A percentile compares a stretch with the other conserved stretches of the same genome.
phyloP scores from a whole-genome alignment of 1,140 invertebrate genomes.

The Drosophila melanica region DNA sequence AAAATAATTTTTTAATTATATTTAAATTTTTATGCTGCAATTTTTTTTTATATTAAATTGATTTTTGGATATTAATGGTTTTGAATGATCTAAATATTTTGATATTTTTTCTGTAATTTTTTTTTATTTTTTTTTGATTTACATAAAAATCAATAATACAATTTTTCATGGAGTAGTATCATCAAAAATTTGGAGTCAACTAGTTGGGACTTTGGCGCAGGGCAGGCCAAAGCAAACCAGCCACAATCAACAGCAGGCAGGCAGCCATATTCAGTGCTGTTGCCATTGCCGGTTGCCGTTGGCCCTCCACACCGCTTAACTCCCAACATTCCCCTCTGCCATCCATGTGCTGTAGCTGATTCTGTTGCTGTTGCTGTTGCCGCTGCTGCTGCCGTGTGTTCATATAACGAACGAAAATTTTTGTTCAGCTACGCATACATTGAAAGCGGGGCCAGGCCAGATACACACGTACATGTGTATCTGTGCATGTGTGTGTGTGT shows the following conservation, averaged over 20 bases:
- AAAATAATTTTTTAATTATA: too few species aligned
- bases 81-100: not conserved
- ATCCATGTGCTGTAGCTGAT: constrained; percentile 11
- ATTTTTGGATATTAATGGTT: too few species aligned
- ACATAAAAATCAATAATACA: not conserved
- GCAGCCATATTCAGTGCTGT: constrained; percentile 69
- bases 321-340: constrained; percentile 32
- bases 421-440: constrained; percentile 48
- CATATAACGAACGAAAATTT: constrained; percentile 72
- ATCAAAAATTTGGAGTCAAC: constrained; percentile 26
- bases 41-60: too few species aligned
- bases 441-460: constrained; percentile 56
- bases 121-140: not conserved
- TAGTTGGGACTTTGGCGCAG: constrained; percentile 18
- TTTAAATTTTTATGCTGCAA: too few species aligned
- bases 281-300: constrained; percentile 46
- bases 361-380: constrained; percentile 25
- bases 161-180: not conserved
- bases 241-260: constrained; percentile 54
- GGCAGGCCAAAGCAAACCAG: constrained; percentile 57
- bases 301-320: constrained; percentile 13
- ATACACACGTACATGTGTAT: constrained; percentile 52
- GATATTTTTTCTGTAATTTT: too few species aligned
- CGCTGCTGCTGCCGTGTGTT: constrained; percentile 52
- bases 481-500: not conserved